These are phyloP conservation scores for Epizoanthus fatuus DNA, from an alignment of 92 coral and sea anemone genomes.

Conservation along the genomic window DNA sequence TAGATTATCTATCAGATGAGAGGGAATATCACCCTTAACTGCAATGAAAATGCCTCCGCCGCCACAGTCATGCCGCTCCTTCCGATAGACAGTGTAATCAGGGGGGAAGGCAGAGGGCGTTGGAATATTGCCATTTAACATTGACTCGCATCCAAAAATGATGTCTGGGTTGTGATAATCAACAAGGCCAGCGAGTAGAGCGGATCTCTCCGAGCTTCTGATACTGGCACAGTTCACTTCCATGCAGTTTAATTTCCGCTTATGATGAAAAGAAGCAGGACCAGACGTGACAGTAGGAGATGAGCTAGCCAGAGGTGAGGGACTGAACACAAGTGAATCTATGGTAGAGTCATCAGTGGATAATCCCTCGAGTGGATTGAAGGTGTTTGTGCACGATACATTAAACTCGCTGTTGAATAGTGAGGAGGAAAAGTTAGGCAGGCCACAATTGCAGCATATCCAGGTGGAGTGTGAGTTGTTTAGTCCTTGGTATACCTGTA, in stretches of 20 bases:
- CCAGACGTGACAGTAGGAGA: not conserved
- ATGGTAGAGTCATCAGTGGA: not conserved
- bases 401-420: not conserved
- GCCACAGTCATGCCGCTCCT: not conserved
- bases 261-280: not conserved
- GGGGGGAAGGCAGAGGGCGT: not conserved
- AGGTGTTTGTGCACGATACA: not conserved
- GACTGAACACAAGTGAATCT: not conserved
- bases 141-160: not conserved
- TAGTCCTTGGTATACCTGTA: conserved; percentile 31
- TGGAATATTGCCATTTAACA: conserved; percentile 3
- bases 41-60: conserved; percentile 15
- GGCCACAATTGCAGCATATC: conserved; percentile 26
- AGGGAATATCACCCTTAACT: not conserved
- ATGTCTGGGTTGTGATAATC: not conserved
- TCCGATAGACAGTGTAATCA: conserved; percentile 6
- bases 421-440: conserved; percentile 15
- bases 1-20: not conserved
- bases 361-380: not conserved
- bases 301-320: not conserved
- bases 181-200: not conserved
- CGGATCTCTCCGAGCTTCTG: not conserved
- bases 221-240: no score
- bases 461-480: conserved; percentile 21
- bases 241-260: not conserved